Base-by-base conservation (phyloP, 2,113 vertebrate genomes). In the Leptobrachium ailaonicum region DNA sequence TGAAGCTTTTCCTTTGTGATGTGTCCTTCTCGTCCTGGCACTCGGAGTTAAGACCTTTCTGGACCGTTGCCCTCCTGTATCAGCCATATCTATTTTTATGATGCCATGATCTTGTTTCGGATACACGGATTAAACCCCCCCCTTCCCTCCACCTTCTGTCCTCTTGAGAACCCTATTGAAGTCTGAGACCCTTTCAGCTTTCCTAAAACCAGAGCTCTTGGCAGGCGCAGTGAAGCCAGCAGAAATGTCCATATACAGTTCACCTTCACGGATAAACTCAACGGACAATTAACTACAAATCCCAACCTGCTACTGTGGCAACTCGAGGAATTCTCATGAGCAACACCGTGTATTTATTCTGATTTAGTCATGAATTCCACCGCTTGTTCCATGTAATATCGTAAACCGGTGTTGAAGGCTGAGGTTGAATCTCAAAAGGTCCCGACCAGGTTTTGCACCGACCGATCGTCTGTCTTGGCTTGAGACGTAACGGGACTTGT, bases 1-100 rank as follows among this genome's bases (percentile, higher is more conserved):
- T 60, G 56, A 10, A 1, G 13, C 10, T 10, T 60, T 60, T 13
- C 10, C 13, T 60, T 60, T 13, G 56, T 60, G 56, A 8, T 60
- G 6, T 60, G 56, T 14, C 13, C 6, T 60, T 2, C 47, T 50
- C 9, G 13, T 3, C 10, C 6, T 60, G 4, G 32, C 75, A 9
- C 5, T 45, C 13, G 66, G 20, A 32, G 76, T 77, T 77, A 70
- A 62, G 41, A 20, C 13, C 47, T 20, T 42, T 44, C 7, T 60
- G 42, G 76, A 7, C 6, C 6, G 4, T 12, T 4, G 3, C 20
- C 5, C 4, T 58, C 42, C 53, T 32, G 32, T 3, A 5, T 32
- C n/a, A n/a, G n/a, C 32, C 32, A 72, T 40, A 54, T 68, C 78
- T 80, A 80, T 80, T 74, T 71, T 41, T 74, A 43, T 20, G 32